These are phyloP conservation scores for Spilosoma lubricipeda DNA, from an alignment of 2,888 invertebrate genomes.

Conservation along the genomic window DNA sequence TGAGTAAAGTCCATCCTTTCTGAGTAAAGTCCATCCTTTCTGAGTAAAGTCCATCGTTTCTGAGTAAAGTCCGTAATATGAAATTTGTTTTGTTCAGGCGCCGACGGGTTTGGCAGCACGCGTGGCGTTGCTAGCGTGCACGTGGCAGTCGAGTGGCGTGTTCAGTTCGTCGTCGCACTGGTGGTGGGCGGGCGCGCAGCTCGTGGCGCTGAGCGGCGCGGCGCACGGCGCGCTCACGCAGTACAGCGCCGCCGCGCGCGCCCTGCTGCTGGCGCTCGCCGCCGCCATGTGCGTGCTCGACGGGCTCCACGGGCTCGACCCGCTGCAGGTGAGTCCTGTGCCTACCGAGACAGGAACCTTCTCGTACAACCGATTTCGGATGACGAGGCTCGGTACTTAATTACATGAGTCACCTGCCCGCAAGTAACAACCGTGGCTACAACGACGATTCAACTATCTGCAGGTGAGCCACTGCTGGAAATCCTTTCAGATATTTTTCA, in stretches of 20 bases:
- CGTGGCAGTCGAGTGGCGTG: slow-evolving; percentile 56
- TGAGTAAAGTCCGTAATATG: too few relatives aligned
- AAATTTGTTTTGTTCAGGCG: slow-evolving; percentile 54
- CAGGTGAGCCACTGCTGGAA: too few relatives aligned
- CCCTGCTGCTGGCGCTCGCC: slow-evolving; percentile 66
- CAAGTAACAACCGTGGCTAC: too few relatives aligned
- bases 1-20: too few relatives aligned
- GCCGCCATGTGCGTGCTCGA: slow-evolving; percentile 65
- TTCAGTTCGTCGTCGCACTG: slow-evolving; percentile 66
- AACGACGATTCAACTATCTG: too few relatives aligned
- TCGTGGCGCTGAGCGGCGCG: slow-evolving; percentile 57
- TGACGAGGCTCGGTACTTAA: too few relatives aligned
- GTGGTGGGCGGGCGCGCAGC: slow-evolving; percentile 68
- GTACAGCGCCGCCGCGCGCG: slow-evolving; percentile 59
- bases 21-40: too few relatives aligned
- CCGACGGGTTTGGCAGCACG: slow-evolving; percentile 71
- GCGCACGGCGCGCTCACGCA: slow-evolving; percentile 58
- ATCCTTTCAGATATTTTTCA: too few relatives aligned
- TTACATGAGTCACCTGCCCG: too few relatives aligned
- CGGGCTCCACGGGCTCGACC: slow-evolving; percentile 58
- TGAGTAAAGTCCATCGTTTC: too few relatives aligned
- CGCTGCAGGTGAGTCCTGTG: slow-evolving; percentile 28
- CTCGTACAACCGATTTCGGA: too few relatives aligned
- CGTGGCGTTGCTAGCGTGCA: slow-evolving; percentile 65
- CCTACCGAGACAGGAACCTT: too few relatives aligned